phyloP scores from a whole-genome alignment of 2,113 vertebrate species.

The Sturnus vulgaris region DNA sequence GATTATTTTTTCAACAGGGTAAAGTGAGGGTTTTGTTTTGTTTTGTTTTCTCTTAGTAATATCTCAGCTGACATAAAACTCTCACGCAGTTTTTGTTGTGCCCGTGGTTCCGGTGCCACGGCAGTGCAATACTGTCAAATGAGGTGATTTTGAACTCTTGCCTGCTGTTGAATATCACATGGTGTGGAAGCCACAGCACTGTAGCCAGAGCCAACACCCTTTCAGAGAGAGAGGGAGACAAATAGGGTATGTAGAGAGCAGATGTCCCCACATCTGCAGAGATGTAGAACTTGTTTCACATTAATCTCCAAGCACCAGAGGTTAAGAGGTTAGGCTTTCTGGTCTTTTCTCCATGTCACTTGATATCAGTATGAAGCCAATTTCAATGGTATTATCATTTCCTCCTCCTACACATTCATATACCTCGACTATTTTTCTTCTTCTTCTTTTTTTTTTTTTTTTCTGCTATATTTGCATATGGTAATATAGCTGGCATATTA shows the following conservation, averaged over 20 bases:
- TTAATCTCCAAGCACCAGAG: conserved; percentile 13
- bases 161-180: not conserved
- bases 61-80: not conserved
- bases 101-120: not conserved
- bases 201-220: not conserved
- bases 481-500: not conserved
- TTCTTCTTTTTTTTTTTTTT: not conserved
- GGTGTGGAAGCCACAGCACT: not conserved
- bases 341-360: not conserved
- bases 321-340: conserved; percentile 18
- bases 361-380: not conserved
- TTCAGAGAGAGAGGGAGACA: not conserved
- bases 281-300: conserved; percentile 12
- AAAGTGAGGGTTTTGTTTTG: not conserved
- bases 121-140: not conserved
- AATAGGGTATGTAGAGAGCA: not conserved
- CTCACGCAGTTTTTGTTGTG: not conserved
- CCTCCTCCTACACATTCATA: not conserved
- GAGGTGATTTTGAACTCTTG: not conserved
- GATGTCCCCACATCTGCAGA: not conserved
- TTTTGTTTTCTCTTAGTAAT: not conserved
- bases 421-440: not conserved
- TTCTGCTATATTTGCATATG: not conserved
- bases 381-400: not conserved
- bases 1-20: not conserved